Base-by-base conservation (phyloP, 2,113 vertebrate genomes). In the Ariopsis seemanni region DNA sequence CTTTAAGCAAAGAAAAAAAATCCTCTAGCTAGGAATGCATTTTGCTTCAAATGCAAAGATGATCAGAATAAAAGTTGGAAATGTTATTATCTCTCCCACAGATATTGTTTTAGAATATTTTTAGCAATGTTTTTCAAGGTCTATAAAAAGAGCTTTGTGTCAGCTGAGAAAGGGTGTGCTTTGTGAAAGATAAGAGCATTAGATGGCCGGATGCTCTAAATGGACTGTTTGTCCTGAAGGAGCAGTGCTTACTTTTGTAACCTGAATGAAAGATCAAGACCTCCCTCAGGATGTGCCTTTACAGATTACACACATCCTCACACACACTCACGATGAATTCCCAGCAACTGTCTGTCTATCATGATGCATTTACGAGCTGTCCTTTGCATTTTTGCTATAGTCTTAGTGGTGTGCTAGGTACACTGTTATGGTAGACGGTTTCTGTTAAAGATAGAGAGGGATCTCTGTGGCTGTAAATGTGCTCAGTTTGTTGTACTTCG, bases 141-240 rank as follows among this genome's bases (percentile, higher is more conserved):
- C 30, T 82, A 52, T 65, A 77, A 63, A 84, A 63, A 78, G 71
- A 55, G 18, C 18, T 5, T 1, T 34, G 48, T 69, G 52, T 75
- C 17, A 27, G 25, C 55, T 72, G 69, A 75, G 79, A 82, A 71
- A 55, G 55, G 75, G 27, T 77, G 58, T 87, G 78, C 65, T 77
- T 15, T 78, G 72, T 22, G 9, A 34, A 87, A 90, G 90, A 89
- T 91, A 85, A 72, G 82, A 67, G 81, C 87, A 85, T 52, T 85
- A 69, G 50, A 78, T 48, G 69, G 50, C 62, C 87, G 88, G 75
- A 90, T 81, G 83, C 42, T 78, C 69, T 81, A 85, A 86, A 83
- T 85, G 86, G 83, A 50, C 72, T 87, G 62, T 78, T 82, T 83
- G 42, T 87, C 62, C 83, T 88, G 85, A 69, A 74, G 79, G 63